Evolutionary conservation across 2,797 vertebrate species (phyloP).

Genomic region (Chrosomus eos): DNA sequence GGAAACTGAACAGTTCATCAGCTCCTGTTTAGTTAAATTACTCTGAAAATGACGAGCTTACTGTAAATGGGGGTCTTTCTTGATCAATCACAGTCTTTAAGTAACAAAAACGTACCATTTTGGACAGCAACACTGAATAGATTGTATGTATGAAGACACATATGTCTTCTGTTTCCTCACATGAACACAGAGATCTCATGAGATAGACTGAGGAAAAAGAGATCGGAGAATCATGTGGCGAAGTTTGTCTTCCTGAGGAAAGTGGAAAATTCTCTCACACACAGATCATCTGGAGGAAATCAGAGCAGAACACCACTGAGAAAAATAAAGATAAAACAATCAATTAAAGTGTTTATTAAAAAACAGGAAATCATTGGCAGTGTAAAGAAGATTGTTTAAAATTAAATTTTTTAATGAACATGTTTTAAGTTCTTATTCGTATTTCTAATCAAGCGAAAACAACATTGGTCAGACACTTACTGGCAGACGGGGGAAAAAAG

Average conservation of each 20-base stretch:
- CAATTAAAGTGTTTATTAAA: constrained; percentile 51
- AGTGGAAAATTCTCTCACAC: constrained; percentile 66
- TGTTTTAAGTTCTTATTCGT: background rate
- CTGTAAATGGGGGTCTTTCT: background rate
- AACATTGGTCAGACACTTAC: background rate
- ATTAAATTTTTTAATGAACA: no score
- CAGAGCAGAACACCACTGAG: constrained; percentile 51
- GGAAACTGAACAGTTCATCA: background rate
- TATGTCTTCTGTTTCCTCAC: background rate
- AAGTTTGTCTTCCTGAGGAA: constrained; percentile 71
- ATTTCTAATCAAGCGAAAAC: background rate
- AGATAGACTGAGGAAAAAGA: background rate
- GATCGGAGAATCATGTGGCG: constrained; percentile 54
- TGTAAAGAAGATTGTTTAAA: background rate
- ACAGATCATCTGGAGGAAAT: constrained; percentile 71
- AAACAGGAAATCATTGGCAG: background rate
- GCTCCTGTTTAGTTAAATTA: background rate
- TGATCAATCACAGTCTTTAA: background rate
- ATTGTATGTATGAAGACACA: no score
- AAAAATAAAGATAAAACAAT: constrained; percentile 60
- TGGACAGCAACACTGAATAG: no score
- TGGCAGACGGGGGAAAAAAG: background rate
- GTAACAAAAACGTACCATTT: no score
- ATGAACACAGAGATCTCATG: background rate
- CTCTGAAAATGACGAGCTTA: background rate